Base-by-base conservation (phyloP, 2,113 vertebrate species). In the Dryoscopus gambensis region DNA sequence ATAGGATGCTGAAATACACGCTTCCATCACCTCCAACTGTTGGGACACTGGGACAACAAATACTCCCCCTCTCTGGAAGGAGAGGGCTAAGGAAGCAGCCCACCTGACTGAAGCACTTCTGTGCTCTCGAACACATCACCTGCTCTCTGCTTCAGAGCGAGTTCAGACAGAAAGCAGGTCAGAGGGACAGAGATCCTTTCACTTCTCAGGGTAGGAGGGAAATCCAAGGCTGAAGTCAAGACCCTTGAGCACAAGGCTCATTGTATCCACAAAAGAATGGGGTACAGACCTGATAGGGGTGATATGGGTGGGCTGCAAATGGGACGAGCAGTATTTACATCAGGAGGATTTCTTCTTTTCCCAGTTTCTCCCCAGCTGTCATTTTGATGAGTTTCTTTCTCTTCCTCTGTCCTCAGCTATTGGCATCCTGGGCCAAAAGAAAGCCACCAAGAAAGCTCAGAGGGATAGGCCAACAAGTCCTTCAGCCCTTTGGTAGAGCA, bases 381-480 rank as follows among this genome's bases (percentile, higher is more conserved):
- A 27, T 69, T 77, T n/a, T 47, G 18, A 31, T 13, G 18, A 65
- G 5, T 35, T 80, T 63, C n/a, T 73, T 77, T 80, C 73, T 94
- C 65, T 95, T 87, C 71, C 92, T 92, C 68, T 42, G 93, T 93
- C 86, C 76, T 92, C 75, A 74, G 30, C 59, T 95, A 22, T 11
- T 64, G 40, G 56, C 65, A 81, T 24, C 27, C 55, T 33, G 8
- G 13, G 75, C 50, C 16, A 89, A 64, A 57, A 23, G 24, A 42
- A 39, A 59, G 7, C 11, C 30, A 80, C 67, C 7, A 37, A 53
- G 10, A 30, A 47, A 80, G 21, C n/a, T 77, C 25, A 19, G 39
- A 78, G 35, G 31, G 21, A n/a, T 3, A 7, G n/a, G n/a, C 71
- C 40, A 59, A 22, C 11, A 22, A 21, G 11, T 24, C 40, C 44